Percentiles rank a stretch among this genome's conserved stretches.
These are phyloP conservation scores for Bothrops jararaca DNA, from an alignment of 2,113 vertebrate species.

Conservation along the genomic window DNA sequence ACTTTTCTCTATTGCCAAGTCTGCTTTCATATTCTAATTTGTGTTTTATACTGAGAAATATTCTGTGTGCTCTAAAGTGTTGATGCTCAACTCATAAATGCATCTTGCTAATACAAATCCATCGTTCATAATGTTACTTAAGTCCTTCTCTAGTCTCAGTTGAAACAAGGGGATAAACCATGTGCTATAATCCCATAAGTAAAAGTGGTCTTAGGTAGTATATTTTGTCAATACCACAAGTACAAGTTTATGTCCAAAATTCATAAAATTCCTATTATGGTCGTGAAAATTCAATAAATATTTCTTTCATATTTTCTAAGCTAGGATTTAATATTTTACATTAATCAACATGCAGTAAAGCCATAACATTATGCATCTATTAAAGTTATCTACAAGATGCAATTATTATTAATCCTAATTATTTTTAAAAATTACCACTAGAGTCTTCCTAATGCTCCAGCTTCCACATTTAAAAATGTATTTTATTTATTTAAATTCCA, in stretches of 20 bases:
- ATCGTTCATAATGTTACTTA: neutral
- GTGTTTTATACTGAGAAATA: neutral
- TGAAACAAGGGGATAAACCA: neutral
- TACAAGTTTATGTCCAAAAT: neutral
- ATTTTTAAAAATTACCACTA: neutral
- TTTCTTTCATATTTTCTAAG: neutral
- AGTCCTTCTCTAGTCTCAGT: neutral
- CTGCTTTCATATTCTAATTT: neutral
- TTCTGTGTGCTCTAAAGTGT: neutral
- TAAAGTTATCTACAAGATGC: neutral
- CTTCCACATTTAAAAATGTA: neutral
- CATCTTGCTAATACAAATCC: neutral
- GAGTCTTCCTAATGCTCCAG: neutral
- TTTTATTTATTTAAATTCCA: neutral
- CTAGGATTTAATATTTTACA: neutral
- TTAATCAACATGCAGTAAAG: neutral
- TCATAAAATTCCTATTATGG: neutral
- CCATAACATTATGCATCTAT: neutral
- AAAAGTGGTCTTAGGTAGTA: neutral
- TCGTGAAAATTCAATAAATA: neutral
- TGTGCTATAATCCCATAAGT: neutral
- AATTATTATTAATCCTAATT: neutral
- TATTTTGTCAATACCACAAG: neutral
- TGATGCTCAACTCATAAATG: neutral
- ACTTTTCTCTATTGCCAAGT: neutral